These are phyloP conservation scores for Catharus ustulatus DNA, from an alignment of 2,797 vertebrate species.

Conservation along the genomic window DNA sequence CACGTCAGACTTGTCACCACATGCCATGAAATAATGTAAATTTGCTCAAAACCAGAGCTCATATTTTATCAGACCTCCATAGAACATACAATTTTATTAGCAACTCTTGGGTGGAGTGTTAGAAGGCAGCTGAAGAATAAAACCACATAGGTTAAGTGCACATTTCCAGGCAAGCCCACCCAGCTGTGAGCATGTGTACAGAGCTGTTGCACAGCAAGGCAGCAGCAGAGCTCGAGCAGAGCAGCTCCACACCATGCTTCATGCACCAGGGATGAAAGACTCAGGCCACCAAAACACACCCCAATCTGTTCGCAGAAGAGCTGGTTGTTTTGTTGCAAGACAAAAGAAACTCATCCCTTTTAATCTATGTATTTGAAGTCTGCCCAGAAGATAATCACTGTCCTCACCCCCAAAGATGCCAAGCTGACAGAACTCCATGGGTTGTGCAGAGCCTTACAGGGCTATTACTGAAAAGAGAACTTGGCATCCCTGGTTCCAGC, in stretches of 20 bases:
- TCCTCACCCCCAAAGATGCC: background rate
- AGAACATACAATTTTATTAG: background rate
- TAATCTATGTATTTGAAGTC: background rate
- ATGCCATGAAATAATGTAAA: background rate
- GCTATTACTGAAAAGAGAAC: background rate
- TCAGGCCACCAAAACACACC: background rate
- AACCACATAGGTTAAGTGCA: rapidly evolving
- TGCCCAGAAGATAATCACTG: background rate
- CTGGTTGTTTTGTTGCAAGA: background rate
- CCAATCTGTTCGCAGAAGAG: background rate
- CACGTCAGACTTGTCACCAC: background rate
- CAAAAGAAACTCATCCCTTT: background rate
- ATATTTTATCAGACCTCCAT: background rate
- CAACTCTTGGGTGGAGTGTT: background rate
- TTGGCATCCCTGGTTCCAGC: background rate
- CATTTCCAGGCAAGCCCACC: background rate
- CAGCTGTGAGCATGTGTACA: background rate
- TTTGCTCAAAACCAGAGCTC: background rate
- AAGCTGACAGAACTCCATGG: background rate
- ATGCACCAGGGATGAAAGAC: background rate
- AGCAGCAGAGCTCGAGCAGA: background rate
- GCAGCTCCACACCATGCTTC: background rate
- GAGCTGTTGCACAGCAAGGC: background rate
- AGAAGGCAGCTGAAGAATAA: background rate
- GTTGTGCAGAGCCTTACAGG: background rate